phyloP scores from a whole-genome alignment of 2,113 vertebrate genomes.

The Nothocercus julius region DNA sequence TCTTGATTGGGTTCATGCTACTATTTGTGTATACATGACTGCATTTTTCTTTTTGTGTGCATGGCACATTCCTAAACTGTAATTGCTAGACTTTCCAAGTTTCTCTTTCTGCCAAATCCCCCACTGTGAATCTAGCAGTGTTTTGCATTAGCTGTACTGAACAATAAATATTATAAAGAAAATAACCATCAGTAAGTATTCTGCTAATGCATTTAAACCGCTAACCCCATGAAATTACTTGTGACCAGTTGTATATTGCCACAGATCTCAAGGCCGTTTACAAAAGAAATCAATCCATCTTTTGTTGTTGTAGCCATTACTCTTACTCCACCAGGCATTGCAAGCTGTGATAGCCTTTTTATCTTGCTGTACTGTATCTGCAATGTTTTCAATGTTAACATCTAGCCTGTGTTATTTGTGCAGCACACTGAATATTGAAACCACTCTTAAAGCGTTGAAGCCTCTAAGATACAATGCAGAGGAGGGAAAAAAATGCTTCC shows the following conservation, averaged over 20 bases:
- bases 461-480: neutral
- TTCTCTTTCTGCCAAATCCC: slow-evolving; percentile 50
- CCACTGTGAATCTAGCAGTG: slow-evolving; percentile 40
- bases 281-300: neutral
- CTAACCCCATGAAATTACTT: slow-evolving; percentile 60
- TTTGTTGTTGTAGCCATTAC: neutral
- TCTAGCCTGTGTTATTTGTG: neutral
- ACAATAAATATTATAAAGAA: slow-evolving; percentile 66
- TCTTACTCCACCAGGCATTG: neutral
- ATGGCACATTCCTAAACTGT: slow-evolving; percentile 49
- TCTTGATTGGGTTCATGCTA: neutral
- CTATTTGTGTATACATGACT: neutral
- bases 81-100: slow-evolving; percentile 11
- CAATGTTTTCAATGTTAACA: neutral
- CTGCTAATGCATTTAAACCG: slow-evolving; percentile 41
- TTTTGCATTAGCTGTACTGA: slow-evolving; percentile 65
- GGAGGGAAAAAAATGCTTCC: neutral
- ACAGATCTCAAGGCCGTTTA: neutral
- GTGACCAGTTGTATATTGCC: neutral
- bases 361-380: neutral
- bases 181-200: slow-evolving; percentile 26
- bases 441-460: neutral
- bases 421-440: neutral
- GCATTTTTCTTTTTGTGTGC: slow-evolving; percentile 18
- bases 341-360: slow-evolving; percentile 1